phyloP scores from a whole-genome alignment of 2,888 invertebrate species.

The Hydrotaea diabolus region DNA sequence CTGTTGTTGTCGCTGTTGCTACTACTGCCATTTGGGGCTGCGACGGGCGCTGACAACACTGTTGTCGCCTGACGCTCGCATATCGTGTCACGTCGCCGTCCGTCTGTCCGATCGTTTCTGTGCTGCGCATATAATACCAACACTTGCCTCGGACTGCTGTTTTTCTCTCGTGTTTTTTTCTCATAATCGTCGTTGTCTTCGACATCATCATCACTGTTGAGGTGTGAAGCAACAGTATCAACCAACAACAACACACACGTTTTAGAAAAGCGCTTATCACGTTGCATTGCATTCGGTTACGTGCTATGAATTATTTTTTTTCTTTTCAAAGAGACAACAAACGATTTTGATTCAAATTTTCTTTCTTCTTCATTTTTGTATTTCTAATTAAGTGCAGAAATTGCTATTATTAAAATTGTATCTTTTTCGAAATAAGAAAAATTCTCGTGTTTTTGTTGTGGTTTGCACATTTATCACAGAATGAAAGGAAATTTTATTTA shows the following conservation, averaged over 20 bases:
- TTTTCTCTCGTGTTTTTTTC: background rate
- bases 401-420: slow-evolving; percentile 55
- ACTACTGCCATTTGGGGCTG: background rate
- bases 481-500: background rate
- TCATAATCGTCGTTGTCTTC: slow-evolving; percentile 1
- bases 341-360: slow-evolving; percentile 24
- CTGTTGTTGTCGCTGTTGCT: slow-evolving; percentile 21
- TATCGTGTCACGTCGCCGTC: background rate
- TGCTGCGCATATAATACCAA: background rate
- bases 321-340: background rate
- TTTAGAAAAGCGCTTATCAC: slow-evolving; percentile 52
- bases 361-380: background rate
- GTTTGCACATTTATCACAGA: background rate
- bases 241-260: slow-evolving; percentile 24
- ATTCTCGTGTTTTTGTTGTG: slow-evolving; percentile 67
- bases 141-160: slow-evolving; percentile 35
- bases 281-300: slow-evolving; percentile 55
- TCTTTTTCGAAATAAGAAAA: slow-evolving; percentile 60
- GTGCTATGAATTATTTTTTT: slow-evolving; percentile 54
- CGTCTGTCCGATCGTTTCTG: background rate
- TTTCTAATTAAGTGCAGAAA: slow-evolving; percentile 14
- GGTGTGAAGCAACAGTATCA: slow-evolving; percentile 52
- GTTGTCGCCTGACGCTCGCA: background rate
- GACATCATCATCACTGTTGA: slow-evolving; percentile 5
- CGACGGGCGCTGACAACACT: background rate